Percentiles rank a stretch among this genome's conserved stretches.
These are phyloP conservation scores for Herpailurus yagouaroundi DNA, from an alignment of 2,113 vertebrate genomes.

Conservation along the genomic window DNA sequence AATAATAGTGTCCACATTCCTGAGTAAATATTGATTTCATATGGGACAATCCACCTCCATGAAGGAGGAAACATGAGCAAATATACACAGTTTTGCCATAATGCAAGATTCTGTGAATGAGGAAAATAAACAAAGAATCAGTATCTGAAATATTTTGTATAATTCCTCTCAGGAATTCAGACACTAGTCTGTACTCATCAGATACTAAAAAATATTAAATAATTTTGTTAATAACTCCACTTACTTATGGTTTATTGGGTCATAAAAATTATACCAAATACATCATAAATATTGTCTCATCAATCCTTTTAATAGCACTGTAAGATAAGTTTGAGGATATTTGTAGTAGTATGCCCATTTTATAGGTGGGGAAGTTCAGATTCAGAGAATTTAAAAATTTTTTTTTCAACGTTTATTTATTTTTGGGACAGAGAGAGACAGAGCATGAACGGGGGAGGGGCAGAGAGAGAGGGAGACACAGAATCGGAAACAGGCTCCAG, in stretches of 20 bases:
- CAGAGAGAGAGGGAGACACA: too few species aligned
- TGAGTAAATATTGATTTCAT: neutral
- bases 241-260: neutral
- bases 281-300: neutral
- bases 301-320: neutral
- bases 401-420: too few species aligned
- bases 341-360: neutral
- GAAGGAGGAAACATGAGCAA: neutral
- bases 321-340: neutral
- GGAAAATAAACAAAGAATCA: neutral
- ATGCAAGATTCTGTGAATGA: neutral
- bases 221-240: neutral
- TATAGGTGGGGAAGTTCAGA: neutral
- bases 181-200: neutral
- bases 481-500: too few species aligned
- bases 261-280: slow-evolving; percentile 11
- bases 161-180: slow-evolving; percentile 8
- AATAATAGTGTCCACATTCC: neutral
- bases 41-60: neutral
- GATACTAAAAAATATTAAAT: neutral
- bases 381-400: neutral
- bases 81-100: neutral
- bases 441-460: too few species aligned
- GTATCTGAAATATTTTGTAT: neutral
- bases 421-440: too few species aligned